These are phyloP conservation scores for Todiramphus chloris DNA, from an alignment of 2,113 vertebrate species.

Conservation along the genomic window DNA sequence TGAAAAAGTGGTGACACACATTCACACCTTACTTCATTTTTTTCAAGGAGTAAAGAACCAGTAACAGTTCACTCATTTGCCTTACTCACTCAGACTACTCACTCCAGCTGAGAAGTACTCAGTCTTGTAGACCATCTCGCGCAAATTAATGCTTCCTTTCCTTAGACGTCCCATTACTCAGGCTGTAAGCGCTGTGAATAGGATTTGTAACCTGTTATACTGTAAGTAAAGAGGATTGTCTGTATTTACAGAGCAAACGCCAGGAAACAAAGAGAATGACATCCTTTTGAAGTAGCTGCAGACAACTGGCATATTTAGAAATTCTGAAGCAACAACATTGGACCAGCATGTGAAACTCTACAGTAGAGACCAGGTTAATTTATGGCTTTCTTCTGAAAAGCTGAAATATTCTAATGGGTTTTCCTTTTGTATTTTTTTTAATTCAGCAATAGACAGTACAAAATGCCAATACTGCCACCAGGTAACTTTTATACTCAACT, in stretches of 20 bases:
- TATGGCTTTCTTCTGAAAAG: background rate
- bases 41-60: background rate
- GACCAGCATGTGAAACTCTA: background rate
- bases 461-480: background rate
- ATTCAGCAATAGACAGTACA: background rate
- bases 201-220: background rate
- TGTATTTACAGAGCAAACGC: background rate
- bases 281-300: background rate
- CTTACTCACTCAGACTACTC: background rate
- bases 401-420: background rate
- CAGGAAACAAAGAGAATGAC: background rate
- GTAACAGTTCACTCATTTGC: accelerated
- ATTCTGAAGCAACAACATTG: background rate
- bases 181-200: background rate
- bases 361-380: background rate
- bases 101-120: background rate
- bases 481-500: background rate
- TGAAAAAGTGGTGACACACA: background rate
- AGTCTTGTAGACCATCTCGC: background rate
- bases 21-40: background rate
- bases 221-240: background rate
- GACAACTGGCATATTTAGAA: background rate
- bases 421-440: background rate
- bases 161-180: background rate
- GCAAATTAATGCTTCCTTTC: background rate